Evolutionary conservation across 2,888 invertebrate species (phyloP).

Genomic region (Ryuthela nishihirai): DNA sequence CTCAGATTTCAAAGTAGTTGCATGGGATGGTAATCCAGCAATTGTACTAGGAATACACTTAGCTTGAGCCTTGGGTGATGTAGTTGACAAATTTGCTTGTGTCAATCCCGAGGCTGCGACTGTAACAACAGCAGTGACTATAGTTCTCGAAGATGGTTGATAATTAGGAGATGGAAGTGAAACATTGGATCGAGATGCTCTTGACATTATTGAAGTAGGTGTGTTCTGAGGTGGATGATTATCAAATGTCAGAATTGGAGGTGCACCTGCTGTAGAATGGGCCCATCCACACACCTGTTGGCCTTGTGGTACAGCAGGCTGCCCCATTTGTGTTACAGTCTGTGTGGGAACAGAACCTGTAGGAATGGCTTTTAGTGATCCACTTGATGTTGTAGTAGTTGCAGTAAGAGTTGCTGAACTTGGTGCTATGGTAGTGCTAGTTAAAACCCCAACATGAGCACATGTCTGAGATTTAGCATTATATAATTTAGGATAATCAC

Average conservation of each 20-base stretch:
- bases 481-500: no score
- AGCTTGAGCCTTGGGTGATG: constrained; percentile 10
- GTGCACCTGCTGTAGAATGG: no score
- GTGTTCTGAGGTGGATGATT: no score
- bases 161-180: constrained; percentile 11
- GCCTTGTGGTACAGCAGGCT: no score
- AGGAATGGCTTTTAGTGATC: no score
- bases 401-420: neutral
- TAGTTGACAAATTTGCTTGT: constrained; percentile 3
- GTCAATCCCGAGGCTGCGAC: constrained; percentile 2
- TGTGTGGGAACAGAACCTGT: no score
- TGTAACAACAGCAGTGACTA: constrained; percentile 15
- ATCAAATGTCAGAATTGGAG: no score
- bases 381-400: neutral
- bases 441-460: neutral
- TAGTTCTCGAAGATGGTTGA: constrained; percentile 9
- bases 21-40: neutral
- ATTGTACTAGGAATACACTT: constrained; percentile 1
- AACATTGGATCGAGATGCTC: no score
- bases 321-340: no score
- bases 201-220: no score
- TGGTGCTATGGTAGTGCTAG: neutral
- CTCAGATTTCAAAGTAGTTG: constrained; percentile 18
- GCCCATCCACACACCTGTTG: no score
- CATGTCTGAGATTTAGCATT: neutral